These are phyloP conservation scores for Andrena cerasifolii DNA, from an alignment of 1,140 invertebrate genomes.

Conservation along the genomic window DNA sequence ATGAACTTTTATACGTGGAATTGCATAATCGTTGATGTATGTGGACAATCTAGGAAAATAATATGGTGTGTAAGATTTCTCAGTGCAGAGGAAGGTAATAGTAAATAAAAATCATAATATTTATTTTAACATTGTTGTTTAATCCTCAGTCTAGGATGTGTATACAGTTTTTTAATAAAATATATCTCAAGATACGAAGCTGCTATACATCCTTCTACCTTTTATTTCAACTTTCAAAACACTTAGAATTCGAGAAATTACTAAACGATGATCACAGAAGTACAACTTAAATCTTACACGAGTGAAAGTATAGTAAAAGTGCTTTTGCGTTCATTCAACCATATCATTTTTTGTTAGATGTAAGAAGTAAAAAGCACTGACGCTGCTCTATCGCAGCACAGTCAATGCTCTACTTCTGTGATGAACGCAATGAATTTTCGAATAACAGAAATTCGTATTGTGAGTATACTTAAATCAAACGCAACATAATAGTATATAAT, in stretches of 20 bases:
- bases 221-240: neutral
- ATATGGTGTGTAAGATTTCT: slow-evolving; percentile 65
- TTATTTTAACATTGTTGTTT: slow-evolving; percentile 82
- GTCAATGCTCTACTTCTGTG: slow-evolving; percentile 11
- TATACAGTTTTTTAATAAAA: slow-evolving; percentile 81
- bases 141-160: slow-evolving; percentile 77
- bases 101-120: slow-evolving; percentile 77
- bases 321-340: slow-evolving; percentile 26
- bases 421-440: slow-evolving; percentile 21
- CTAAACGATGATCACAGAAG: neutral
- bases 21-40: slow-evolving; percentile 67
- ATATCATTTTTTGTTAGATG: slow-evolving; percentile 35
- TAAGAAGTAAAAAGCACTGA: neutral
- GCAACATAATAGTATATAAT: neutral
- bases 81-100: slow-evolving; percentile 69
- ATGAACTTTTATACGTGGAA: slow-evolving; percentile 68
- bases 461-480: slow-evolving; percentile 10
- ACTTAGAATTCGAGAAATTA: neutral
- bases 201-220: neutral
- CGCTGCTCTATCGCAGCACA: neutral
- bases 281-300: slow-evolving; percentile 1
- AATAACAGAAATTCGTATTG: neutral
- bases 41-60: slow-evolving; percentile 69
- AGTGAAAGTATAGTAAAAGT: slow-evolving; percentile 51
- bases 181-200: slow-evolving; percentile 48